Evolutionary conservation across 2,113 vertebrate genomes (phyloP).

Genomic region (Catagonus wagneri): DNA sequence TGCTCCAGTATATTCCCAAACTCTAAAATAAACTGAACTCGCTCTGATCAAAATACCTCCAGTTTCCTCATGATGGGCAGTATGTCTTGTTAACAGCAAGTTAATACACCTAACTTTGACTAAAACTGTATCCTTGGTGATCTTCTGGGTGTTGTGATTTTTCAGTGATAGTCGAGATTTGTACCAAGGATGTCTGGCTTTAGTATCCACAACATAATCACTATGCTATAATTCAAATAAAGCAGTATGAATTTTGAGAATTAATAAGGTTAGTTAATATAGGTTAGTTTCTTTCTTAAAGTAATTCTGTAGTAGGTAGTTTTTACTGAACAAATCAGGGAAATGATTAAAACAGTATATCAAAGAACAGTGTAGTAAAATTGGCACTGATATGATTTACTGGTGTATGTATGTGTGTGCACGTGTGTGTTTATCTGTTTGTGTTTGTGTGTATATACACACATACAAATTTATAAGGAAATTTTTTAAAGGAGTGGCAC

Average conservation of each 20-base stretch:
- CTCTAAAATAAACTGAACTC: background rate
- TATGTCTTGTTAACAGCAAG: fast-evolving
- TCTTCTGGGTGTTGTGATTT: background rate
- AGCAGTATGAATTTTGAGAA: background rate
- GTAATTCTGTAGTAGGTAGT: background rate
- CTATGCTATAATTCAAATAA: background rate
- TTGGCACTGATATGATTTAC: background rate
- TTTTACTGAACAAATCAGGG: background rate
- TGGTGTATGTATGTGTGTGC: background rate
- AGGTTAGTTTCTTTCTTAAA: background rate
- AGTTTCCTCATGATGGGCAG: fast-evolving
- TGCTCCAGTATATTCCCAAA: background rate
- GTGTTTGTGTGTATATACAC: background rate
- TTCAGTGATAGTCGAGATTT: background rate
- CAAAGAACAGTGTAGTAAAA: background rate
- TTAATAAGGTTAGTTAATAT: background rate
- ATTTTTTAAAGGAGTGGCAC: background rate
- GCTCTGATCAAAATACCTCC: background rate
- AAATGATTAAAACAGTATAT: slow-evolving; percentile 23
- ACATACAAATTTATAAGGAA: background rate
- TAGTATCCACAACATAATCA: background rate
- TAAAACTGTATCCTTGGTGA: background rate
- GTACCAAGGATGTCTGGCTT: background rate
- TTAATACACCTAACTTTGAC: background rate
- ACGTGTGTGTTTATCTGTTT: too few relatives aligned